Percentiles rank a stretch among this genome's conserved stretches.
These are phyloP conservation scores for Ceriagrion tenellum DNA, from an alignment of 2,888 invertebrate species.

Conservation along the genomic window DNA sequence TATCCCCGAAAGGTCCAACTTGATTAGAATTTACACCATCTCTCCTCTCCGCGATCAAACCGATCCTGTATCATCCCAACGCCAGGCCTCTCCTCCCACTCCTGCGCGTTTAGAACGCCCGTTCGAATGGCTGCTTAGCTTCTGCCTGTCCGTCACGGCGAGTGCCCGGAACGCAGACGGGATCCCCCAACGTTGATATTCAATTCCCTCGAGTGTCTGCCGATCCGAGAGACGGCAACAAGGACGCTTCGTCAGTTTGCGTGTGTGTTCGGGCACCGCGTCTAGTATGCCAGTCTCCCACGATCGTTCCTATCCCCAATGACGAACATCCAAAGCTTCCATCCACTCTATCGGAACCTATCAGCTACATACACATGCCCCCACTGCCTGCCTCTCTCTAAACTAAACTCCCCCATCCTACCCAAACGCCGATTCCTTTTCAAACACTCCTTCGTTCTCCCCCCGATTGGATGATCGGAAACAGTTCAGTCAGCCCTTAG, in stretches of 20 bases:
- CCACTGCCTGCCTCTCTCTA: background rate
- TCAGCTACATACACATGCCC: background rate
- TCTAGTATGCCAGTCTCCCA: background rate
- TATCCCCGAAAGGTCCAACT: too few species aligned
- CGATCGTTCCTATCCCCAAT: background rate
- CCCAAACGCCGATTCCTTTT: background rate
- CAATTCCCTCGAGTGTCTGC: conserved; percentile 43
- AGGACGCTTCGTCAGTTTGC: background rate
- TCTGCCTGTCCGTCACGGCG: background rate
- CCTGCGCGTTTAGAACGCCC: background rate
- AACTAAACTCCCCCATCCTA: too few species aligned
- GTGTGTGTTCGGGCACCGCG: background rate
- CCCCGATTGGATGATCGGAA: background rate
- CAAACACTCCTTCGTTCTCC: background rate
- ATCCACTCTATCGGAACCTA: background rate
- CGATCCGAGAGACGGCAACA: conserved; percentile 28
- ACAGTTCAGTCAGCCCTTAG: background rate
- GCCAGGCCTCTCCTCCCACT: background rate
- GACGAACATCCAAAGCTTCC: background rate
- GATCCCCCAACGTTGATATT: conserved; percentile 4
- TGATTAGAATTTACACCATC: too few species aligned
- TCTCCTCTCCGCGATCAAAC: too few species aligned
- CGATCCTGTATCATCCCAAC: too few species aligned
- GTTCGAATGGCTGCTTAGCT: background rate
- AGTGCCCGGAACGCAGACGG: background rate